phyloP scores from a whole-genome alignment of 2,113 vertebrate species.

The Lepus americanus region DNA sequence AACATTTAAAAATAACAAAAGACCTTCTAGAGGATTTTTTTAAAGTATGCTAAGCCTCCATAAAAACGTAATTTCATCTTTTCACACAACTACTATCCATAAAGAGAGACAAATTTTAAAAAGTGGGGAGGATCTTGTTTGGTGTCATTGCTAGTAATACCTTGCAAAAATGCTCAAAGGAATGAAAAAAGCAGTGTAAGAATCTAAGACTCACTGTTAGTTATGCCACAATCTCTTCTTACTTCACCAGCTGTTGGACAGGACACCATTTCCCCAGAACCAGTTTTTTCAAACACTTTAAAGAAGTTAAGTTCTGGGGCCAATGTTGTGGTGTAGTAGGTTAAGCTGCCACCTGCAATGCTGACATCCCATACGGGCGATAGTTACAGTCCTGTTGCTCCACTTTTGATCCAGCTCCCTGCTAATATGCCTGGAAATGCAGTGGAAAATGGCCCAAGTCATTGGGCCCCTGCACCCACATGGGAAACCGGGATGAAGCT shows the following conservation, averaged over 20 bases:
- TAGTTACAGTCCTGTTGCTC: too few relatives aligned
- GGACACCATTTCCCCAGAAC: constrained; percentile 46
- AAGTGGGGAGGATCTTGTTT: not conserved
- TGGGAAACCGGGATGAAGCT: too few relatives aligned
- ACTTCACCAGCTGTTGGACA: constrained; percentile 43
- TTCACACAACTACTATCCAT: constrained; percentile 35
- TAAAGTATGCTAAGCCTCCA: not conserved
- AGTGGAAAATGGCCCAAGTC: too few relatives aligned
- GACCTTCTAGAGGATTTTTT: constrained; percentile 26
- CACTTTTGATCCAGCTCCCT: too few relatives aligned
- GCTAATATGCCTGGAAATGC: too few relatives aligned
- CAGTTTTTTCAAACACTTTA: constrained; percentile 50
- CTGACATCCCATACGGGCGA: too few relatives aligned
- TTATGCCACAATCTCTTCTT: constrained; percentile 54
- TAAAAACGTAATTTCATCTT: constrained; percentile 54
- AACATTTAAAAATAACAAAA: constrained; percentile 47
- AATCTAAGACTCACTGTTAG: constrained; percentile 45
- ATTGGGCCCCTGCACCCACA: too few relatives aligned
- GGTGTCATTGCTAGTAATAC: constrained; percentile 49
- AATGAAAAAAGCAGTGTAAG: constrained; percentile 67
- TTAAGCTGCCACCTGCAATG: too few relatives aligned
- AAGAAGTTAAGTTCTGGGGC: not conserved
- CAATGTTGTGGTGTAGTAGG: too few relatives aligned
- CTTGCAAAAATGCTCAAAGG: constrained; percentile 54
- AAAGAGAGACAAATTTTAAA: constrained; percentile 64